These are phyloP conservation scores for Acrobasis repandana DNA, from an alignment of 2,888 invertebrate genomes.

Conservation along the genomic window DNA sequence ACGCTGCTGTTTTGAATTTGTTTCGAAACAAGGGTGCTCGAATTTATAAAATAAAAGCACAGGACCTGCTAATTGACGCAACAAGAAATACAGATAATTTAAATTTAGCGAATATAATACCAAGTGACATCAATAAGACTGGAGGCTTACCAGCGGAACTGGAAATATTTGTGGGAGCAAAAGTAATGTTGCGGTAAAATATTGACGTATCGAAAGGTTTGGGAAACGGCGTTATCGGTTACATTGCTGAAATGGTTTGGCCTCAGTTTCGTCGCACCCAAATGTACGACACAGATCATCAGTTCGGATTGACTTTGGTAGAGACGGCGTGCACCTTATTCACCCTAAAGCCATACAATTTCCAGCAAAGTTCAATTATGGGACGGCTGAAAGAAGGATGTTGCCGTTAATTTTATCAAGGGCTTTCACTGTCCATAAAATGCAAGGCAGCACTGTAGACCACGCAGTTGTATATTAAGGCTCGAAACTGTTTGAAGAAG, in stretches of 20 bases:
- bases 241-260: conserved; percentile 21
- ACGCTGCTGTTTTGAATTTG: conserved; percentile 16
- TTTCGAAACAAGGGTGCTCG: conserved; percentile 4
- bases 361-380: conserved; percentile 5
- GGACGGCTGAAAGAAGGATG: conserved; percentile 14
- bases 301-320: conserved; percentile 14
- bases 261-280: conserved; percentile 22
- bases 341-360: no score
- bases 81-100: conserved; percentile 29
- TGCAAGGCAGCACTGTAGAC: conserved; percentile 35
- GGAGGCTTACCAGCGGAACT: no score
- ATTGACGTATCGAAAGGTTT: conserved; percentile 14
- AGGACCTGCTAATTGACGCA: conserved; percentile 21
- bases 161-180: no score
- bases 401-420: conserved; percentile 7
- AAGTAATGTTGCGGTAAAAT: conserved; percentile 15
- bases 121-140: no score
- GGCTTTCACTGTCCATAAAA: conserved; percentile 21
- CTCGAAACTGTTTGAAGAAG: conserved; percentile 33
- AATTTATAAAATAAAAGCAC: conserved; percentile 23
- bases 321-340: conserved; percentile 13
- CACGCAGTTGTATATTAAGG: conserved; percentile 35
- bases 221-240: conserved; percentile 18
- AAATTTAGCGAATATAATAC: no score
- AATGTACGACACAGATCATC: conserved; percentile 21